These are phyloP conservation scores for Drosophila multiciliata DNA, from an alignment of 2,888 invertebrate species.

Conservation along the genomic window DNA sequence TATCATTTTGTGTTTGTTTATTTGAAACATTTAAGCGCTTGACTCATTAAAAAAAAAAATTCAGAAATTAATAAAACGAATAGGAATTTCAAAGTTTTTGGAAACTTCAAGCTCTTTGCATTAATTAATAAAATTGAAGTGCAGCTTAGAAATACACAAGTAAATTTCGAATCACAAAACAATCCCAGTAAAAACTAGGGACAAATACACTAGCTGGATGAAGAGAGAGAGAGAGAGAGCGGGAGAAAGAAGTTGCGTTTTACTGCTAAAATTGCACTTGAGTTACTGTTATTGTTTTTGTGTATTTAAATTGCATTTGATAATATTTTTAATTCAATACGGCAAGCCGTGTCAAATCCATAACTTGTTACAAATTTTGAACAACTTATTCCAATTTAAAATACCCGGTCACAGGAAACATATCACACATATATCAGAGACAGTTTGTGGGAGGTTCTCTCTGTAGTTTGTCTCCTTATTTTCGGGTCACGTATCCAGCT, in stretches of 20 bases:
- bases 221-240: neutral
- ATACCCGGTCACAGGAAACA: conserved; percentile 5
- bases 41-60: neutral
- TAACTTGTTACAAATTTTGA: conserved; percentile 35
- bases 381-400: conserved; percentile 42
- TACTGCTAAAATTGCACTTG: conserved; percentile 56
- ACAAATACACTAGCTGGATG: neutral
- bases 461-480: neutral
- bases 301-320: conserved; percentile 53
- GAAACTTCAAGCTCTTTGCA: conserved; percentile 26
- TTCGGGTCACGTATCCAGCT: conserved; percentile 25
- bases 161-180: conserved; percentile 35
- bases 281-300: conserved; percentile 24
- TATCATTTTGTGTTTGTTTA: neutral
- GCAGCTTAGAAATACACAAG: conserved; percentile 63
- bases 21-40: conserved; percentile 1
- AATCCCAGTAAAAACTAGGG: conserved; percentile 1
- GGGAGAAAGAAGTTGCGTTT: neutral
- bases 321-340: conserved; percentile 72
- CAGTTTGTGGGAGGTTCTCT: neutral
- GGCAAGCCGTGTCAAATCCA: conserved; percentile 44
- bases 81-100: conserved; percentile 1
- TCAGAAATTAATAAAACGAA: neutral
- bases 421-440: neutral
- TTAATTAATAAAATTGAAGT: conserved; percentile 36